phyloP scores from a whole-genome alignment of 64 coral and sea anemone species.

The Stylophora pistillata region DNA sequence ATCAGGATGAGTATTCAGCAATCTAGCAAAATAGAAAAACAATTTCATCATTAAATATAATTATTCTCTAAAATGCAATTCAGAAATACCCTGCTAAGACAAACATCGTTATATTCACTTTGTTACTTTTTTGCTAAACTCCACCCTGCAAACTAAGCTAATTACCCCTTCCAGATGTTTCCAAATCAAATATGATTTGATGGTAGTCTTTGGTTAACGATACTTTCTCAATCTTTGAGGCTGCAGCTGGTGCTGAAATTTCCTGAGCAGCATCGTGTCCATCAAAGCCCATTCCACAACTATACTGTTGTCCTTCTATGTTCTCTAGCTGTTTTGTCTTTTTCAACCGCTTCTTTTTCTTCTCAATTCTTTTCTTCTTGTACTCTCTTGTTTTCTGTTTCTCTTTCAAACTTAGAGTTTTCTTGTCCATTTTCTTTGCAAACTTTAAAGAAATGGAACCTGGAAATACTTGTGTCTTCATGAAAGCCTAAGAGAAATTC shows the following conservation, averaged over 20 bases:
- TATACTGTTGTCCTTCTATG: background rate
- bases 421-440: conserved; percentile 11
- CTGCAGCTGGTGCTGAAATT: background rate
- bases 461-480: conserved; percentile 4
- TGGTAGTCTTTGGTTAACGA: background rate
- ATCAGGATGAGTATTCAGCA: no score
- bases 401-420: background rate
- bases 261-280: background rate
- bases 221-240: background rate
- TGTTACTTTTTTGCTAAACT: background rate
- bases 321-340: background rate
- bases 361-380: background rate
- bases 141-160: no score
- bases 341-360: background rate
- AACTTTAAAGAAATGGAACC: background rate
- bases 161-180: background rate
- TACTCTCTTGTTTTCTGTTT: background rate
- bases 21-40: no score
- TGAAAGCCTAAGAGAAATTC: no score
- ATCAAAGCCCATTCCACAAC: background rate
- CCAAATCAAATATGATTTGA: background rate
- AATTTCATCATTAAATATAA: no score
- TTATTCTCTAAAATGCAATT: no score
- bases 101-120: no score
- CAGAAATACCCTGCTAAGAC: no score